Percentiles rank a stretch among this genome's conserved stretches.
Evolutionary conservation across 2,797 vertebrate species (phyloP).

Genomic region (Epinephelus awoara): DNA sequence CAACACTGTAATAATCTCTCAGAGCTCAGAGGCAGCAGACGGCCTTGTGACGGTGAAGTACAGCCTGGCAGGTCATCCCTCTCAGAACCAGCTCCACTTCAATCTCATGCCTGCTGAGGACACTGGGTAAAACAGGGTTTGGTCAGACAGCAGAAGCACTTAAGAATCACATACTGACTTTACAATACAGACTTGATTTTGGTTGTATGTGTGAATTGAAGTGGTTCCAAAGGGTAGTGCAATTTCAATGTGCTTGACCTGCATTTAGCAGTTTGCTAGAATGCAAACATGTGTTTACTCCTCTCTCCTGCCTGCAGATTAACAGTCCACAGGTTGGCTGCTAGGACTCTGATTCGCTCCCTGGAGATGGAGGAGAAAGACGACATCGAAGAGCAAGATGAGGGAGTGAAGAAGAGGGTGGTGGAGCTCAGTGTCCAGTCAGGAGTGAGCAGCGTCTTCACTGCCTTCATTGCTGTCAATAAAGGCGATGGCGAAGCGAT

Average conservation of each 20-base stretch:
- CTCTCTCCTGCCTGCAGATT: conserved; percentile 66
- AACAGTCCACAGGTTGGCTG: conserved; percentile 85
- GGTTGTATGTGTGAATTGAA: no score
- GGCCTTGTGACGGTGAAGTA: conserved; percentile 83
- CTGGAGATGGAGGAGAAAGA: conserved; percentile 74
- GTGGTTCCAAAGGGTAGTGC: no score
- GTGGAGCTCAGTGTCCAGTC: conserved; percentile 85
- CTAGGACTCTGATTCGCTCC: conserved; percentile 80
- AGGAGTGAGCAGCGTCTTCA: conserved; percentile 87
- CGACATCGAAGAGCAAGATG: not conserved
- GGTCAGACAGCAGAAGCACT: not conserved
- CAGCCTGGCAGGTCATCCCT: conserved; percentile 78
- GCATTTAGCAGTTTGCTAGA: no score
- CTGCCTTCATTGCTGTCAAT: conserved; percentile 86
- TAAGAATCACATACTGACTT: no score
- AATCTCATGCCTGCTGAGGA: conserved; percentile 75
- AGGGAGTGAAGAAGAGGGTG: conserved; percentile 71
- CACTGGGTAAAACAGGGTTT: conserved; percentile 68
- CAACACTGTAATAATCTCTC: not conserved
- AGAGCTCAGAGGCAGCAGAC: conserved; percentile 71
- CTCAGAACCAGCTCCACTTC: conserved; percentile 80
- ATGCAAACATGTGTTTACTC: not conserved
- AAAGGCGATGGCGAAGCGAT: conserved; percentile 71
- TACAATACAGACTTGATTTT: no score
- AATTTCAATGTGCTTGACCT: no score